Evolutionary conservation across 2,113 vertebrate species (phyloP), one percentile per base, ranked within the genome.

Genomic region (Siniperca chuatsi): DNA sequence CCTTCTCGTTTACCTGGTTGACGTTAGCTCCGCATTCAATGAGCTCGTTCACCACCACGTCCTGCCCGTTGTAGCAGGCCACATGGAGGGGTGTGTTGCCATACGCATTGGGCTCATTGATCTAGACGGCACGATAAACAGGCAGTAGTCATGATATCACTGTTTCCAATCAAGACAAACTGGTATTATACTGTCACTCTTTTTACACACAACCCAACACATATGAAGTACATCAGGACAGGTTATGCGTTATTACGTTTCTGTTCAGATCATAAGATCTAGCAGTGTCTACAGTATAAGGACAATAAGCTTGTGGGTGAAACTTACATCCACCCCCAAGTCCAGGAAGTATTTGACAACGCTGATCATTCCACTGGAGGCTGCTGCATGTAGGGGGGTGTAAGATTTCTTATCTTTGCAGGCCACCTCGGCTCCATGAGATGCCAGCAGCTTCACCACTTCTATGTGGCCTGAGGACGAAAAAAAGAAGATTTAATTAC

Each of bases 371-470:
- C 98, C 98, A 93, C 97, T 99, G 85, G 98, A 99, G 69, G 98
- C 97, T 81, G 98, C 98, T 78, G 98, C 97, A 79, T 99, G 98
- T 68, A 99, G 96, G 44, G 98, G 98, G 57, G 97, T 98, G 40
- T 99, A 99, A 0, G 97, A 97, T 88, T 99, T 99, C 93, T 99
- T 99, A 93, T 99, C 98, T 91, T 98, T 99, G 92, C 98, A 99
- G 21, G 96, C 97, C 84, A 99, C 97, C 94, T 99, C 98, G 72
- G 98, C 97, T 88, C 98, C 97, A 1, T 99, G 97, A 37, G 97
- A 96, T 81, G 98, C 97, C 1, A 99, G 96, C 75, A 99, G 91
- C 92, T 98, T 99, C 87, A 99, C 97, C 80, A 99, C 98, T 94
- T 99, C 98, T 92, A 97, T 98, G 92, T 99, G 98, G 84, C 98